Conservation (phyloP, 2,797 vertebrate species). For the Myotis pilosus region DNA sequence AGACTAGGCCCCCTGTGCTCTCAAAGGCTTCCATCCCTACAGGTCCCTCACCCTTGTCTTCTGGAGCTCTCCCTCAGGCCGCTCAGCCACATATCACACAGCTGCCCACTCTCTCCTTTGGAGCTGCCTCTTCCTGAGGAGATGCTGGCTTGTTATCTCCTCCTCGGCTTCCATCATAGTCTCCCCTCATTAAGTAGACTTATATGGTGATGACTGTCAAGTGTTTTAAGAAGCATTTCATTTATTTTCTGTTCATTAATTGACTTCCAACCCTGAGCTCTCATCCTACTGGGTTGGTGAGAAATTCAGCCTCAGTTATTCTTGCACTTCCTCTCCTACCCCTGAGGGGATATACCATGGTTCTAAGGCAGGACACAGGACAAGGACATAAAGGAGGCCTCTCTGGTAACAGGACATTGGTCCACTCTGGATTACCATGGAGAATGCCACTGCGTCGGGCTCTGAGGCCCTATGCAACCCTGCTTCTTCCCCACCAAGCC, state of each 20-base stretch:
- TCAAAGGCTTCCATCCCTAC: not conserved
- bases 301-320: not conserved
- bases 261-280: not conserved
- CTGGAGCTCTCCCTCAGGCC: not conserved
- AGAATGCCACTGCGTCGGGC: not conserved
- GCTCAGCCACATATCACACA: not conserved
- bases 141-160: not conserved
- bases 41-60: not conserved
- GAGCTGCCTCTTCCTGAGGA: not conserved
- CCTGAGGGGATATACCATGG: not conserved
- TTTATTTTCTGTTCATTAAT: not conserved
- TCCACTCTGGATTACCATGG: not conserved
- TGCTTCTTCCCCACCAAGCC: not conserved
- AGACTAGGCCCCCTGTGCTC: not conserved
- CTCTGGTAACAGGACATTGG: not conserved
- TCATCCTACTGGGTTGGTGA: not conserved
- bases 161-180: not conserved
- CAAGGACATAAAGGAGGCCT: not conserved
- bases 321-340: not conserved
- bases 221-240: not conserved
- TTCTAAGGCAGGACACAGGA: not conserved
- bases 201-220: not conserved
- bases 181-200: not conserved
- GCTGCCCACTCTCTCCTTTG: not conserved
- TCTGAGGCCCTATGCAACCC: rapidly evolving